Conservation (phyloP, 2,888 invertebrate genomes). For the Dynastes maya region DNA sequence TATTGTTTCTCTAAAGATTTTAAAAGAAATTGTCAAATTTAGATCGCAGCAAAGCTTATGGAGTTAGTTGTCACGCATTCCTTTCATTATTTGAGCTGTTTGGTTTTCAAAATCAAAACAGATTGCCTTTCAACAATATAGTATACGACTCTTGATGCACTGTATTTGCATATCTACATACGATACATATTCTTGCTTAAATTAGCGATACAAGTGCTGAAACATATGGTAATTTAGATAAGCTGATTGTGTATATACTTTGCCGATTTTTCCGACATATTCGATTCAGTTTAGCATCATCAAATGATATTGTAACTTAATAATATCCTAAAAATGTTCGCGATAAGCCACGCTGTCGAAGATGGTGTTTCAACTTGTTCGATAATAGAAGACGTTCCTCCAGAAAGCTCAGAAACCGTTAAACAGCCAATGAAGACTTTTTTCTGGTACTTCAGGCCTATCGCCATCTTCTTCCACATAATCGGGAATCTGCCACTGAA, state of each 20-base stretch:
- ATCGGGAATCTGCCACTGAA: slow-evolving; percentile 59
- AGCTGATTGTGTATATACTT: neutral
- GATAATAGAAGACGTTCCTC: neutral
- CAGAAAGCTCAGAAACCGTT: neutral
- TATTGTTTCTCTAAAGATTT: no score
- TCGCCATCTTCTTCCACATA: slow-evolving; percentile 56
- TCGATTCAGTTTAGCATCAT: neutral
- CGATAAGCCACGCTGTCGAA: neutral
- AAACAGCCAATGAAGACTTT: slow-evolving; percentile 52
- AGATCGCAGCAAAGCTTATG: no score
- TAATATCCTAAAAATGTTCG: slow-evolving; percentile 11
- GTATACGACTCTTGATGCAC: neutral
- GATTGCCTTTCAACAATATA: no score
- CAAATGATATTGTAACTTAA: neutral
- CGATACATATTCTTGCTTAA: neutral
- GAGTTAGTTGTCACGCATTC: no score
- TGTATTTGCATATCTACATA: neutral
- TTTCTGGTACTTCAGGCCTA: slow-evolving; percentile 60
- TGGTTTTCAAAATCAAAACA: no score
- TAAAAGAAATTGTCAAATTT: no score
- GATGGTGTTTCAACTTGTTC: neutral
- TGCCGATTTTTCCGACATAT: neutral
- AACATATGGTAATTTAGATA: slow-evolving; percentile 19
- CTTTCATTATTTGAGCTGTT: no score
- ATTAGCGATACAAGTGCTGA: neutral